Evolutionary conservation across 53 echinoderm and acorn worm species (phyloP), one percentile per base, ranked within the genome.

Genomic region (Henricia sp.): DNA sequence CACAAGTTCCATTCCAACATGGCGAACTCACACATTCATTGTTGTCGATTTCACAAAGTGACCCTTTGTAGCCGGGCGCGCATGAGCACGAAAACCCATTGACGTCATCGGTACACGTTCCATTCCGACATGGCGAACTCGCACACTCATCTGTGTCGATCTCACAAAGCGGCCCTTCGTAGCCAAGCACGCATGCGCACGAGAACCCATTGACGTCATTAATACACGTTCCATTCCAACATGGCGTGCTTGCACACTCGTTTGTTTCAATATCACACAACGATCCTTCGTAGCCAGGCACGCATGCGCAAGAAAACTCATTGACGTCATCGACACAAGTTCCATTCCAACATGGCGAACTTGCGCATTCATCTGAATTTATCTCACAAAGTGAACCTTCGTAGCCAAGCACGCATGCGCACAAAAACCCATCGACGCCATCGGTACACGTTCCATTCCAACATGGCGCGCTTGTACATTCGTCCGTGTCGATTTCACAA

Each of bases 311-410:
- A 20, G 77, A 50, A 59, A 87, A 99, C 35, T 64, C 89, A 59
- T 90, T 92, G 17, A 85, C 75, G 26, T 69, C 57, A 43, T 99
- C 99, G 2, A 71, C 82, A 38, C 99, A 97, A 12, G 84, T 88
- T 19, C 90, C 90, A 48, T 72, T 85, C 26, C 38, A 55, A 72
- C 88, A 88, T 23, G 53, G 53, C 11, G 9, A 11, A 23, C 53
- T 1, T 4, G 4, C n/a, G 20, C 56, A 56, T 44, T 6, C 6
- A 44, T 6, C 44, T 9, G 6, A 9, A 13, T 44, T 44, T 3
- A 27, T 14, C 16, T 62, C 23, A 26, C 62, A 62, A 10, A 72
- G 20, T n/a, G 3, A 0, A 25, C 62, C 62, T 26, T 1, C 62
- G 21, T 29, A 62, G 14, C 62, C 62, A 62, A 30, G 62, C 2